A percentile compares a stretch with the other conserved stretches of the same genome.
Conservation (phyloP, 2,113 vertebrate species). For the Odobenus rosmarus region DNA sequence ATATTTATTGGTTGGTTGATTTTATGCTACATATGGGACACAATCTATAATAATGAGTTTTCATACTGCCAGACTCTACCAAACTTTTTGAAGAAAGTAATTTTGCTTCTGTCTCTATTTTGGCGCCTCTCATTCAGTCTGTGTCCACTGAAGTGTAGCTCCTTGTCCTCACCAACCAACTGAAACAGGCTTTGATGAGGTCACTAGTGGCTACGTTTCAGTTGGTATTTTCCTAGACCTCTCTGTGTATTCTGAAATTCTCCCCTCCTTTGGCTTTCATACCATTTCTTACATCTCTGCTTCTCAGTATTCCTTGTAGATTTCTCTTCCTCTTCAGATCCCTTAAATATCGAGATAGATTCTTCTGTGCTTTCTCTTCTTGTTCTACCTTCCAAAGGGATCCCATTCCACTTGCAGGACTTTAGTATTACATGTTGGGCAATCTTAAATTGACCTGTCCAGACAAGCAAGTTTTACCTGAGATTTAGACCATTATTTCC, state of each 20-base stretch:
- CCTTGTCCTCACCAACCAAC: background rate
- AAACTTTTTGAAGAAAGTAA: background rate
- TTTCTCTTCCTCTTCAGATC: background rate
- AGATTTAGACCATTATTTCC: background rate
- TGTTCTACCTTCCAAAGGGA: background rate
- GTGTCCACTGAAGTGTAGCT: background rate
- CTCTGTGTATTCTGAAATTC: background rate
- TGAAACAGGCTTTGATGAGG: background rate
- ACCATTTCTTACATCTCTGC: background rate
- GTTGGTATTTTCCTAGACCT: background rate
- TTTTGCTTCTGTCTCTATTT: constrained; percentile 10
- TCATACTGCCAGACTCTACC: background rate
- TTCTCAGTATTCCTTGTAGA: background rate
- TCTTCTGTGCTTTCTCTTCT: background rate
- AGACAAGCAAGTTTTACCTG: background rate
- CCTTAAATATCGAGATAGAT: background rate
- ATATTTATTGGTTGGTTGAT: constrained; percentile 32
- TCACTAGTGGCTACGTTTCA: background rate
- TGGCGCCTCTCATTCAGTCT: background rate
- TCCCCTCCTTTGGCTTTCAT: background rate
- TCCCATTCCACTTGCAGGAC: background rate
- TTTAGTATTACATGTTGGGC: background rate
- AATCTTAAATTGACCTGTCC: background rate
- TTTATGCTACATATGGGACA: background rate
- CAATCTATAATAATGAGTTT: background rate